Conservation (phyloP, 2,888 invertebrate genomes). For the Cheilosia urbana region DNA sequence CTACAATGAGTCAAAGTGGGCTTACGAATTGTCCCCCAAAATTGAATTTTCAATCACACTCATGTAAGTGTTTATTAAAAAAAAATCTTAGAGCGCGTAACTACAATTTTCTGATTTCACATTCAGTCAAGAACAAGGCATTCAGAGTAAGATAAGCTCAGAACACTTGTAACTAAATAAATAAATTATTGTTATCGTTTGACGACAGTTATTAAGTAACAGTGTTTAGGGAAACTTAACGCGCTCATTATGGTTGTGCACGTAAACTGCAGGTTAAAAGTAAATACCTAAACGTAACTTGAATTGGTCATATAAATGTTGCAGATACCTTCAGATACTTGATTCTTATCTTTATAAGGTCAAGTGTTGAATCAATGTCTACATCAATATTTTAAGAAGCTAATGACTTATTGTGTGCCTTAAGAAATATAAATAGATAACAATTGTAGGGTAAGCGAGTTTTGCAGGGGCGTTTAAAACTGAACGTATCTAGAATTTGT, state of each 20-base stretch:
- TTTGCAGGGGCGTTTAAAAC: background rate
- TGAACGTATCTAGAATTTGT: too few relatives aligned
- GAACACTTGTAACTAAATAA: background rate
- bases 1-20: too few relatives aligned
- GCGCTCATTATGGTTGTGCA: background rate
- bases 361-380: slow-evolving; percentile 3
- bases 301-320: background rate
- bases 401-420: background rate
- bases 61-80: background rate
- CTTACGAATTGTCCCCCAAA: too few relatives aligned
- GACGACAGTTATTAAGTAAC: background rate
- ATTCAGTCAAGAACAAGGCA: background rate
- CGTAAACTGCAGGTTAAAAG: background rate
- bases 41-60: too few relatives aligned
- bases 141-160: background rate
- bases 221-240: background rate
- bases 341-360: slow-evolving; percentile 26
- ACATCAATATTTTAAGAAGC: background rate
- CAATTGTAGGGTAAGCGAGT: background rate
- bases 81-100: background rate
- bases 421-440: background rate
- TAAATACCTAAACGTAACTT: background rate
- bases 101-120: too few relatives aligned
- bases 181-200: slow-evolving; percentile 1
- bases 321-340: background rate